Percentiles rank a stretch among this genome's conserved stretches.
Conservation (phyloP, 2,888 invertebrate genomes). For the Brachypalpus laphriformis region DNA sequence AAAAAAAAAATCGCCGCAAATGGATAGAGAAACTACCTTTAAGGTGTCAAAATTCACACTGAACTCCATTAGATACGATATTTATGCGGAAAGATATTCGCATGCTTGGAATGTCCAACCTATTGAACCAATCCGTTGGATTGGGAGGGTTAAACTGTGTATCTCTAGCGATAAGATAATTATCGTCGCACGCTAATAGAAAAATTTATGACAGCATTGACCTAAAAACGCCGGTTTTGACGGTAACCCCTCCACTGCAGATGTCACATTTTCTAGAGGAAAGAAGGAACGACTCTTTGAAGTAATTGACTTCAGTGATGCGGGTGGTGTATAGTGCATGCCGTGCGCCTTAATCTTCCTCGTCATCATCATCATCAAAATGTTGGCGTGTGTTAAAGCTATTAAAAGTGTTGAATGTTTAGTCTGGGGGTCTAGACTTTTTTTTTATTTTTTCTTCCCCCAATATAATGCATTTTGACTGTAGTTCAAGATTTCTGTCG, state of each 20-base stretch:
- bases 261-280: slow-evolving; percentile 44
- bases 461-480: slow-evolving; percentile 25
- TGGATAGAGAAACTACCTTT: not conserved
- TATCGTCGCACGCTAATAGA: slow-evolving; percentile 35
- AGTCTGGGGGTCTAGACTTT: slow-evolving; percentile 62
- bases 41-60: slow-evolving; percentile 53
- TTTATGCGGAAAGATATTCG: slow-evolving; percentile 46
- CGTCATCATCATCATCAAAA: slow-evolving; percentile 58
- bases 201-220: slow-evolving; percentile 65
- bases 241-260: slow-evolving; percentile 28
- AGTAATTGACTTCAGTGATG: slow-evolving; percentile 65
- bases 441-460: slow-evolving; percentile 16
- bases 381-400: slow-evolving; percentile 63
- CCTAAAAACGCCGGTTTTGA: slow-evolving; percentile 62
- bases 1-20: slow-evolving; percentile 47
- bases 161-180: slow-evolving; percentile 35
- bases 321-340: slow-evolving; percentile 41
- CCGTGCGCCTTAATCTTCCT: slow-evolving; percentile 41
- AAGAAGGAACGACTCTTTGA: not conserved
- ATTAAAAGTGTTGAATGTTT: slow-evolving; percentile 63
- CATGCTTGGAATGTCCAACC: slow-evolving; percentile 23
- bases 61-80: slow-evolving; percentile 1
- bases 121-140: slow-evolving; percentile 18
- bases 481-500: slow-evolving; percentile 24
- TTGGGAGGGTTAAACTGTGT: slow-evolving; percentile 48